Evolutionary conservation across 2,888 invertebrate species (phyloP), one percentile per base, ranked within the genome.

Genomic region (Byasa hedistus): DNA sequence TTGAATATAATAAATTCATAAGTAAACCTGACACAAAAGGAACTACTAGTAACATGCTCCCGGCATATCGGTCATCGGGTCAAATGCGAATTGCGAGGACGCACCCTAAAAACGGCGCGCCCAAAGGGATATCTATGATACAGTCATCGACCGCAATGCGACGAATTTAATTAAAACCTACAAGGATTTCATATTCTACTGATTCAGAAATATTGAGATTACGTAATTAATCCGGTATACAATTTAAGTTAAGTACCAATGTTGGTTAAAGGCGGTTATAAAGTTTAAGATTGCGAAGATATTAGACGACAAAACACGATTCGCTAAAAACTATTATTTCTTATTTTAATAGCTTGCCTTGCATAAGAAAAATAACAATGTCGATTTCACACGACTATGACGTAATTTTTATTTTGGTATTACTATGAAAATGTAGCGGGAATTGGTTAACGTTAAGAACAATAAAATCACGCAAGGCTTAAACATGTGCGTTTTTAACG

Each of bases 131-230:
- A 63, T 22, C 58, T 79, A 85, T 81, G 80, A 85, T 85, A 61
- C 54, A 84, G 81, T 77, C 75, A 83, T 84, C 84, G 80, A 83
- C 91, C 86, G 91, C 90, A 91, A 83, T 91, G 91, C 90, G 91
- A 86, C 89, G 73, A 59, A 54, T 59, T 70, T 66, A 66, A 57
- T 22, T 57, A 63, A 71, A 70, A 54, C 68, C 27, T 22, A 56
- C 57, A 67, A 61, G 66, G 62, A 32, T 32, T 32, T 32, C 10
- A 7, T 32, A 32, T 32, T 32, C 10, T 32, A 32, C 8, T 32
- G 10, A 32, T 32, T 32, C 32, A 32, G 32, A 32, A 32, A 32
- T 32, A 5, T 1, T 10, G 1, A 0, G 8, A 32, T 8, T 32
- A 32, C 10, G 32, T 10, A 8, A 7, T 10, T 32, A 32, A 32